A percentile compares a stretch with the other conserved stretches of the same genome.
phyloP scores from a whole-genome alignment of 2,797 vertebrate genomes.

The Aythya fuligula region DNA sequence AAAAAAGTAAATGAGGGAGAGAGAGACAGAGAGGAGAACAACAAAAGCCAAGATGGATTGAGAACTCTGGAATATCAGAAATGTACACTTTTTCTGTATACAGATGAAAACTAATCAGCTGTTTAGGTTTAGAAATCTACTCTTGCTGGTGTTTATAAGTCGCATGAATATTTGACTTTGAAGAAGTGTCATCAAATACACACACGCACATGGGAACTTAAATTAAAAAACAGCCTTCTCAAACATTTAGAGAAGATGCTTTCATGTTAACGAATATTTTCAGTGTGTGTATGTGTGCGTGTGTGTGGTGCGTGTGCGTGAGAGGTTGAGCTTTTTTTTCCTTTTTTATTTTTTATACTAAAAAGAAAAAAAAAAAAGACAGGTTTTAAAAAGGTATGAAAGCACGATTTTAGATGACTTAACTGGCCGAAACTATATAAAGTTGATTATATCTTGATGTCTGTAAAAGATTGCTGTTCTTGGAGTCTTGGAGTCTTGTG shows the following conservation, averaged over 20 bases:
- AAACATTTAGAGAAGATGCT: constrained; percentile 76
- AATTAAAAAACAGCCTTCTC: constrained; percentile 74
- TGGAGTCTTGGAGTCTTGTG: constrained; percentile 84
- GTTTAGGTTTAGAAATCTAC: constrained; percentile 89
- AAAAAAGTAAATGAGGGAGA: constrained; percentile 35
- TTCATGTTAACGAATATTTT: constrained; percentile 81
- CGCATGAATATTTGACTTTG: constrained; percentile 90
- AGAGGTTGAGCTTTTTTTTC: constrained; percentile 73
- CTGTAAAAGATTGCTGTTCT: constrained; percentile 83
- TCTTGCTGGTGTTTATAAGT: constrained; percentile 89
- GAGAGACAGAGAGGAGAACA: constrained; percentile 39
- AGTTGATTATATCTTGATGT: constrained; percentile 85
- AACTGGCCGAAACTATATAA: constrained; percentile 82
- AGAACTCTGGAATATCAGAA: constrained; percentile 70
- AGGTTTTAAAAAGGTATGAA: constrained; percentile 85
- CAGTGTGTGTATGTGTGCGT: constrained; percentile 75
- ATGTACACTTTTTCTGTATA: constrained; percentile 79
- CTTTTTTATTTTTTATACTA: constrained; percentile 85
- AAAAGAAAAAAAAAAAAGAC: constrained; percentile 82
- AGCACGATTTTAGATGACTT: constrained; percentile 86
- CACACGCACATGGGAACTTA: constrained; percentile 71
- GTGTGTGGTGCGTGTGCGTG: constrained; percentile 63
- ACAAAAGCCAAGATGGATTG: constrained; percentile 20
- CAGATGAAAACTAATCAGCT: constrained; percentile 82
- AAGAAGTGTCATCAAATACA: constrained; percentile 83